These are phyloP conservation scores for Agrochola circellaris DNA, from an alignment of 2,888 invertebrate species.

Conservation along the genomic window DNA sequence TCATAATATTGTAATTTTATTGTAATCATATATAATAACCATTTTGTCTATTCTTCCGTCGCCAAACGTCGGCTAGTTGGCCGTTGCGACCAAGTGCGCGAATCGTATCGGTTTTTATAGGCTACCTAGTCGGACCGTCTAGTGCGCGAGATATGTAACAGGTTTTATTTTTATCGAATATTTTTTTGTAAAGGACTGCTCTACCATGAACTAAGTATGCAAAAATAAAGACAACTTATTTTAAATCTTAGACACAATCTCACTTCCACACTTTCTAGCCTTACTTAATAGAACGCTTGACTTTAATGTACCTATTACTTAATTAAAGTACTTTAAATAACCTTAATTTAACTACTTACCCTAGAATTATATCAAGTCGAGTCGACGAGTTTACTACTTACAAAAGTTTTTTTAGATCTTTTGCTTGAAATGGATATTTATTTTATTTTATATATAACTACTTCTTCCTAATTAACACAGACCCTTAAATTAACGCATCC, in stretches of 20 bases:
- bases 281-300: not conserved
- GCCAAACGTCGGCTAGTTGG: no score
- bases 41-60: no score
- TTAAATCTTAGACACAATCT: slow-evolving; percentile 5
- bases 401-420: no score
- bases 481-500: not conserved
- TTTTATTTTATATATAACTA: not conserved
- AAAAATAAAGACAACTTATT: not conserved
- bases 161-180: not conserved
- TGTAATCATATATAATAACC: no score
- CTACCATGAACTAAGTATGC: no score
- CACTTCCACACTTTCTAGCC: slow-evolving; percentile 22
- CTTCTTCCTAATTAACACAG: not conserved
- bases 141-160: not conserved
- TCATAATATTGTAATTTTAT: no score
- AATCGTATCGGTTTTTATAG: no score
- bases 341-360: not conserved
- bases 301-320: not conserved
- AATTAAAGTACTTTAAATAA: not conserved
- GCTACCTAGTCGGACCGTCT: no score
- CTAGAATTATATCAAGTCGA: not conserved
- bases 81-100: no score
- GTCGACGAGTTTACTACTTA: no score
- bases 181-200: not conserved
- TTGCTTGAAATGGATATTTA: no score